These are phyloP conservation scores for Vidua macroura DNA, from an alignment of 2,113 vertebrate genomes.

Conservation along the genomic window DNA sequence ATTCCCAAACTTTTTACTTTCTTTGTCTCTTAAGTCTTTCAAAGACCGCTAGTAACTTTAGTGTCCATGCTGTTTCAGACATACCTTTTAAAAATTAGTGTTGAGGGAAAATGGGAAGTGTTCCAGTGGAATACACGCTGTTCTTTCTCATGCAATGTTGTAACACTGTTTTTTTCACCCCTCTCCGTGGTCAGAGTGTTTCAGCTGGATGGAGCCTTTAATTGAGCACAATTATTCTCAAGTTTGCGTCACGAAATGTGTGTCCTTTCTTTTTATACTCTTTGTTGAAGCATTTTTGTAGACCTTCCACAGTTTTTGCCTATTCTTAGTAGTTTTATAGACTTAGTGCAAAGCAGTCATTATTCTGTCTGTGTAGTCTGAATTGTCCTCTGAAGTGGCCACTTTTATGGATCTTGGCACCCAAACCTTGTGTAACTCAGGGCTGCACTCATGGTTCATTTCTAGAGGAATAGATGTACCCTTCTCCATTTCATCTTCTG, in stretches of 20 bases:
- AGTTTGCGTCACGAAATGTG: not conserved
- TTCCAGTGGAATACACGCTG: not conserved
- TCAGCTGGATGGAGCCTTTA: not conserved
- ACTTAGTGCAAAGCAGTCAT: not conserved
- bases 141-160: not conserved
- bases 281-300: not conserved
- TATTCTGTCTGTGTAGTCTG: conserved; percentile 14
- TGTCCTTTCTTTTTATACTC: not conserved
- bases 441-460: not conserved
- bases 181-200: not conserved
- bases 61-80: not conserved
- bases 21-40: not conserved
- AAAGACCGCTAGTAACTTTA: not conserved
- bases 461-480: conserved; percentile 1
- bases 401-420: not conserved
- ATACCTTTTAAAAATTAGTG: not conserved
- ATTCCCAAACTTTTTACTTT: not conserved
- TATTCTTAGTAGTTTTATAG: not conserved
- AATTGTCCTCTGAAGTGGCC: not conserved
- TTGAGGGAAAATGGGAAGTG: not conserved
- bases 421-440: not conserved
- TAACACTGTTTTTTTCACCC: not conserved
- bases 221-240: not conserved
- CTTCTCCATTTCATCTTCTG: not conserved
- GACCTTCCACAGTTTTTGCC: not conserved